Percentiles rank a stretch among this genome's conserved stretches.
Conservation (phyloP, 2,888 invertebrate species). For the Ectemnius cavifrons region DNA sequence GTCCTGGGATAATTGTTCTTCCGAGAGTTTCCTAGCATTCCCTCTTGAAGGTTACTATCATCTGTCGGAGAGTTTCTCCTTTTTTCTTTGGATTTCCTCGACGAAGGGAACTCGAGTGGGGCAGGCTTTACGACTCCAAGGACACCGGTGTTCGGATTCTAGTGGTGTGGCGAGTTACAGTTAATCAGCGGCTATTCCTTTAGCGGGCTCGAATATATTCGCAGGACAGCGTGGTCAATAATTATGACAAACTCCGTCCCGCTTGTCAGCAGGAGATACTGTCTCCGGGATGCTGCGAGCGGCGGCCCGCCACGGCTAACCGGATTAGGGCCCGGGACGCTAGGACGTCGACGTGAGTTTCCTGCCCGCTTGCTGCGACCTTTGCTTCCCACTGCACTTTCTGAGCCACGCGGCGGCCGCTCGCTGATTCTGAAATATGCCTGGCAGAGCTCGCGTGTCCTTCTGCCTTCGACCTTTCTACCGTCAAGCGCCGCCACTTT, state of each 20-base stretch:
- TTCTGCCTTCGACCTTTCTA: slow-evolving; percentile 15
- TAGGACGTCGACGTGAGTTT: slow-evolving; percentile 6
- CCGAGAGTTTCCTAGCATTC: too few species aligned
- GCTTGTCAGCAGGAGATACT: slow-evolving; percentile 56
- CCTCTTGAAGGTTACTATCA: too few species aligned
- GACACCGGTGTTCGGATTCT: too few species aligned
- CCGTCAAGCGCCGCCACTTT: not conserved
- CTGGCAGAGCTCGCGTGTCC: slow-evolving; percentile 16
- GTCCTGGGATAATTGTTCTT: slow-evolving; percentile 26
- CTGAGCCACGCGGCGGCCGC: slow-evolving; percentile 12
- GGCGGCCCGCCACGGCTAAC: slow-evolving; percentile 51
- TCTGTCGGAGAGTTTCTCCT: too few species aligned
- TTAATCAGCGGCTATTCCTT: too few species aligned
- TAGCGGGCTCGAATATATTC: too few species aligned
- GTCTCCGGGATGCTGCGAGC: slow-evolving; percentile 56
- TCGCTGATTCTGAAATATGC: slow-evolving; percentile 60
- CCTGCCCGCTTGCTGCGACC: slow-evolving; percentile 30
- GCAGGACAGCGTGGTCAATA: slow-evolving; percentile 61
- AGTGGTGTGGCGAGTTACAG: too few species aligned
- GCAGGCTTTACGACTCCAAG: too few species aligned
- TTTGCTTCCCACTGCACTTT: slow-evolving; percentile 28
- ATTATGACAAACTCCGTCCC: slow-evolving; percentile 74
- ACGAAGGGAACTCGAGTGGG: too few species aligned
- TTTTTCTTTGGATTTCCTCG: too few species aligned
- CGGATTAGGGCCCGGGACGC: slow-evolving; percentile 52